These are phyloP conservation scores for Myocastor coypus DNA, from an alignment of 2,113 vertebrate species.

Conservation along the genomic window DNA sequence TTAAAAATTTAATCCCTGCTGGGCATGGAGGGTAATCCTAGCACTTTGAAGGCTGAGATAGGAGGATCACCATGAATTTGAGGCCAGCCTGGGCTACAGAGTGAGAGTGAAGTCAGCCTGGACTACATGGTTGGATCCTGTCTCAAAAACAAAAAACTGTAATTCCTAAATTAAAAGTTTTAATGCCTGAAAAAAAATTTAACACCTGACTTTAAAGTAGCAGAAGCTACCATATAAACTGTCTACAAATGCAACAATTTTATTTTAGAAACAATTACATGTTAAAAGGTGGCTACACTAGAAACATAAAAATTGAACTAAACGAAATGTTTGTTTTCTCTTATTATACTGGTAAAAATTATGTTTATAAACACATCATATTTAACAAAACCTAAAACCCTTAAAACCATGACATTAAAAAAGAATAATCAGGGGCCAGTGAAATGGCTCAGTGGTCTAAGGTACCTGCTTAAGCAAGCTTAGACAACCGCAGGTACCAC, in stretches of 20 bases:
- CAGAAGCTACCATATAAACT: background rate
- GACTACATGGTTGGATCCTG: background rate
- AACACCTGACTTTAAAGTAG: slow-evolving; percentile 21
- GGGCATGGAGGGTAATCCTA: background rate
- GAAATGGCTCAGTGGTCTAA: too few species aligned
- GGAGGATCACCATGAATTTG: background rate
- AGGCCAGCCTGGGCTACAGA: too few species aligned
- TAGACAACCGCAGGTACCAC: too few species aligned
- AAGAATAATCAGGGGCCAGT: background rate
- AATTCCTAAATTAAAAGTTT: background rate
- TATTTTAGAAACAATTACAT: slow-evolving; percentile 6
- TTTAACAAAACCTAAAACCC: background rate
- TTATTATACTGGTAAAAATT: background rate
- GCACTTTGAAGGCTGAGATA: background rate
- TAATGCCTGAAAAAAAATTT: background rate
- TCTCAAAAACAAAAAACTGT: background rate
- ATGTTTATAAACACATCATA: background rate
- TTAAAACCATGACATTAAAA: background rate
- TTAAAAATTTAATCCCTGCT: background rate
- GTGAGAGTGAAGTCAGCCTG: background rate
- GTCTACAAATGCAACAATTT: background rate
- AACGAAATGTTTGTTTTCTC: slow-evolving; percentile 6
- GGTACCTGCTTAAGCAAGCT: too few species aligned
- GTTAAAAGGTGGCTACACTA: background rate
- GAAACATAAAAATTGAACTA: slow-evolving; percentile 27